A percentile compares a stretch with the other conserved stretches of the same genome.
phyloP scores from a whole-genome alignment of 2,888 invertebrate genomes.

The Ctena decussata region DNA sequence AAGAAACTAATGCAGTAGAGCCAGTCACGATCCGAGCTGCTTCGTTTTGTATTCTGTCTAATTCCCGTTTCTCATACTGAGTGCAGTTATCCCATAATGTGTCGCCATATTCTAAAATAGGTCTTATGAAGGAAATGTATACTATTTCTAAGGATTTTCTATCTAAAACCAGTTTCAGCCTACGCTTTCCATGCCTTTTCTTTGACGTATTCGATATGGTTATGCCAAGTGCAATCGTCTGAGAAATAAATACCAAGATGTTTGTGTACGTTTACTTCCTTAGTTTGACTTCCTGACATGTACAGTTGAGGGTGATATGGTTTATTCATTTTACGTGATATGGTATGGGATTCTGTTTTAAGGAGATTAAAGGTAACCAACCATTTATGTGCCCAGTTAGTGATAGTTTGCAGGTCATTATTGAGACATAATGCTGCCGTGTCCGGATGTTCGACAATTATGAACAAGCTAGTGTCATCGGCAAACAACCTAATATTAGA shows the following conservation, averaged over 20 bases:
- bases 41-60: no score
- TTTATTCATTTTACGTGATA: background rate
- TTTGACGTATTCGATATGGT: background rate
- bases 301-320: background rate
- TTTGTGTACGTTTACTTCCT: background rate
- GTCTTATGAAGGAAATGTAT: no score
- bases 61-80: no score
- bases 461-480: background rate
- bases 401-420: background rate
- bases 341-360: background rate
- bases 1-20: no score
- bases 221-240: background rate
- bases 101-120: no score
- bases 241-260: background rate
- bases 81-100: no score
- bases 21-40: no score
- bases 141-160: no score
- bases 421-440: no score
- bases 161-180: no score
- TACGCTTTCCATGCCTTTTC: background rate
- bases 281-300: background rate
- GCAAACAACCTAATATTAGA: background rate
- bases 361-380: background rate
- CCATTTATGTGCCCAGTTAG: background rate
- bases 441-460: background rate